A percentile compares a stretch with the other conserved stretches of the same genome.
phyloP scores from a whole-genome alignment of 2,113 vertebrate genomes.

The Microcebus jonahi region DNA sequence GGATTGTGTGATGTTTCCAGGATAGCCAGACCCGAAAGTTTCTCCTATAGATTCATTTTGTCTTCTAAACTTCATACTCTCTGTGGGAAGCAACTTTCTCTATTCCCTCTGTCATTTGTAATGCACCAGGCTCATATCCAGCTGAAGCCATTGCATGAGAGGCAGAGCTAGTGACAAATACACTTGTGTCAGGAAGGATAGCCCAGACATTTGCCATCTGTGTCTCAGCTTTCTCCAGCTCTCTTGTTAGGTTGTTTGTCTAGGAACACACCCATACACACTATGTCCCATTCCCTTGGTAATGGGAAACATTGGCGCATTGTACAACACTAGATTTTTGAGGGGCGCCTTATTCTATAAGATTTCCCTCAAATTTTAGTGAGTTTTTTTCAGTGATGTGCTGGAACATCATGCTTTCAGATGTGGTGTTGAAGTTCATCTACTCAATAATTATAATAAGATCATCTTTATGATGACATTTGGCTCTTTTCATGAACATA shows the following conservation, averaged over 20 bases:
- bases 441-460: background rate
- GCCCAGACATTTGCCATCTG: slow-evolving; percentile 64
- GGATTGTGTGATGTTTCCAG: background rate
- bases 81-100: slow-evolving; percentile 43
- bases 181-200: slow-evolving; percentile 61
- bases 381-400: background rate
- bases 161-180: slow-evolving; percentile 56
- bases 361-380: background rate
- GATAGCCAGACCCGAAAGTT: background rate
- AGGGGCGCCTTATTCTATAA: background rate
- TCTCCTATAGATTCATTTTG: slow-evolving; percentile 31
- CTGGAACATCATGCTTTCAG: background rate
- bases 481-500: background rate
- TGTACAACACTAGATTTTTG: background rate
- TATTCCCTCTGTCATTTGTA: slow-evolving; percentile 45
- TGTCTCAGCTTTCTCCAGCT: slow-evolving; percentile 58
- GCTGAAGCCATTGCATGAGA: slow-evolving; percentile 45
- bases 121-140: slow-evolving; percentile 52
- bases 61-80: slow-evolving; percentile 41
- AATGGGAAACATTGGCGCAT: background rate
- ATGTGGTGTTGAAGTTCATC: background rate
- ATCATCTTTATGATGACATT: background rate
- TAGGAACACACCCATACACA: slow-evolving; percentile 5
- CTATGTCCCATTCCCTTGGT: background rate
- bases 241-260: slow-evolving; percentile 36